Evolutionary conservation across 64 coral and sea anemone species (phyloP), one percentile per base, ranked within the genome.

Genomic region (Actinia tenebrosa): DNA sequence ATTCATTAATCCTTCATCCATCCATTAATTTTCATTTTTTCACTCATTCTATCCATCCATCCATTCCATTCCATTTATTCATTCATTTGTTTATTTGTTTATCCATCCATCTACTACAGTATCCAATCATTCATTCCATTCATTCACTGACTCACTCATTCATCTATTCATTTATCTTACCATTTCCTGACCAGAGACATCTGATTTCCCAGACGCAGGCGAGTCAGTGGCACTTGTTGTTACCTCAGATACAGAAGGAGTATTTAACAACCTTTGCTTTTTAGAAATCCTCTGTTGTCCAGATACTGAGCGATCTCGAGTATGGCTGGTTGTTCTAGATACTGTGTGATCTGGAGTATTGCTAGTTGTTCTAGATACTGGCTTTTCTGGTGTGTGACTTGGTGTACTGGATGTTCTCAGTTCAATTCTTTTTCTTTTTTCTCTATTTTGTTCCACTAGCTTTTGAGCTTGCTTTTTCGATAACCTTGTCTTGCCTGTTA

Each of bases 401-500:
- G 69, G 69, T 75, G 69, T 11, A 14, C 22, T 15, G 13, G 69
- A 26, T 27, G 69, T 42, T 27, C 42, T 75, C 26, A 75, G 37
- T 42, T 75, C 69, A 10, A 30, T 75, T 42, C 69, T 75, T 43
- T 75, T 75, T 1, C 27, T 75, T 43, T 75, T 42, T 23, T 23
- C 64, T 69, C 22, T 25, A 69, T 69, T 69, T 69, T 69, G 19
- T 75, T 75, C 69, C 42, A 26, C 69, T 16, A 75, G 26, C 42
- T 75, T 75, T 75, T 30, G 69, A 7, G 69, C 69, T 75, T 75
- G 69, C 26, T 75, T 75, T 30, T 75, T 75, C 6, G 69, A 75
- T 30, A 75, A 26, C 26, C 69, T 75, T 42, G 20, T 1, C 9
- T 10, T 10, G 0, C 10, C 69, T 75, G 11, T 25, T 8, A 66